phyloP scores from a whole-genome alignment of 2,797 vertebrate species.

The Melanotaenia maccullochi region DNA sequence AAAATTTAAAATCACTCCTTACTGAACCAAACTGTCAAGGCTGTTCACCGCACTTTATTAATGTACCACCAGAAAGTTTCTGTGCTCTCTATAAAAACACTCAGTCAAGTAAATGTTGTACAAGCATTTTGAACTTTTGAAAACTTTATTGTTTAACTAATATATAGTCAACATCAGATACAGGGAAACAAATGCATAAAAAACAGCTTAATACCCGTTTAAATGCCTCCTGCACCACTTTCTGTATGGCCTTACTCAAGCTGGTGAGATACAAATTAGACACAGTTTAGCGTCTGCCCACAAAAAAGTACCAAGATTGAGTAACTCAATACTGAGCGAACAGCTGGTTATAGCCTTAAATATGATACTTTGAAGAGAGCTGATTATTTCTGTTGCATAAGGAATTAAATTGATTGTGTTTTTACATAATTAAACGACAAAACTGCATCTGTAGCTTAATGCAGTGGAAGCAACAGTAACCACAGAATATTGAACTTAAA shows the following conservation, averaged over 20 bases:
- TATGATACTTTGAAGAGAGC: slow-evolving; percentile 4
- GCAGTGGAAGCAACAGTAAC: background rate
- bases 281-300: slow-evolving; percentile 30
- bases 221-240: slow-evolving; percentile 38
- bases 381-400: background rate
- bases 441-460: background rate
- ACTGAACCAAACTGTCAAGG: background rate
- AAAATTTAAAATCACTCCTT: background rate
- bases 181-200: background rate
- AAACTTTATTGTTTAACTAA: slow-evolving; percentile 5
- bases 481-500: background rate
- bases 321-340: background rate
- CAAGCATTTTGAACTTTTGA: slow-evolving; percentile 4
- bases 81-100: slow-evolving; percentile 1
- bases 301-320: background rate
- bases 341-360: slow-evolving; percentile 19
- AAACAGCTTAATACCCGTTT: slow-evolving; percentile 25
- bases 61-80: background rate
- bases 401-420: background rate
- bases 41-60: background rate
- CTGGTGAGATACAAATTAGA: slow-evolving; percentile 49
- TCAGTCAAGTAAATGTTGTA: slow-evolving; percentile 12
- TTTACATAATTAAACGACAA: background rate
- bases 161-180: background rate
- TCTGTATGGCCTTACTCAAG: slow-evolving; percentile 45